Evolutionary conservation across 2,888 invertebrate genomes (phyloP), one percentile per base, ranked within the genome.

Genomic region (Eubasilissa splendida): DNA sequence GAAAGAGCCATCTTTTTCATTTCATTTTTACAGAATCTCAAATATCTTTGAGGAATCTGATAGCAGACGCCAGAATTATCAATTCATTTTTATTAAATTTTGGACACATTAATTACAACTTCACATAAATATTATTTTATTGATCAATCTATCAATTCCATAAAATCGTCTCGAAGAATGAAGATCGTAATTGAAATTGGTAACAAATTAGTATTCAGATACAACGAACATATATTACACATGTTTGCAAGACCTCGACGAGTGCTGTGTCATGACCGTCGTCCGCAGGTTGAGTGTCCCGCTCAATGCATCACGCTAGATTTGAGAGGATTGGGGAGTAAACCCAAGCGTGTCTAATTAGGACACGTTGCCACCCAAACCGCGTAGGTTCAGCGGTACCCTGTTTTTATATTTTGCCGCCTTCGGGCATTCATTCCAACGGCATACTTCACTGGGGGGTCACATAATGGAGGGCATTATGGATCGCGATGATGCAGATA

Each of bases 281-380:
- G 68, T 70, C n/a, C 53, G 42, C 42, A n/a, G 54, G 33, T 73
- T n/a, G 22, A 71, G 58, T 58, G 42, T 33, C 56, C 33, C 31
- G 56, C 71, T 58, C 14, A 63, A 82, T 74, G 74, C 60, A 81
- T 80, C 77, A 83, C 80, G 77, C 65, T 79, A 82, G 79, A 83
- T 83, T 82, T 77, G 80, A 80, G 73, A 63, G 81, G 80, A 75
- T 81, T 22, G 70, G 52, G 79, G 80, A 63, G 79, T 65, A 83
- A 76, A 79, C 58, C 83, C 82, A 81, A 80, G 84, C 84, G 82
- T 84, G 81, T 68, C 84, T 84, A 84, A 84, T 84, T 84, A 82
- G 80, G 84, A 80, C 84, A 78, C 81, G 82, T 81, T 80, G 82
- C 84, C 84, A 84, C 84, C 84, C 84, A 84, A 82, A 83, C 78